Evolutionary conservation across 2,888 invertebrate species (phyloP), one percentile per base, ranked within the genome.

Genomic region (Caenorhabditis sp.): DNA sequence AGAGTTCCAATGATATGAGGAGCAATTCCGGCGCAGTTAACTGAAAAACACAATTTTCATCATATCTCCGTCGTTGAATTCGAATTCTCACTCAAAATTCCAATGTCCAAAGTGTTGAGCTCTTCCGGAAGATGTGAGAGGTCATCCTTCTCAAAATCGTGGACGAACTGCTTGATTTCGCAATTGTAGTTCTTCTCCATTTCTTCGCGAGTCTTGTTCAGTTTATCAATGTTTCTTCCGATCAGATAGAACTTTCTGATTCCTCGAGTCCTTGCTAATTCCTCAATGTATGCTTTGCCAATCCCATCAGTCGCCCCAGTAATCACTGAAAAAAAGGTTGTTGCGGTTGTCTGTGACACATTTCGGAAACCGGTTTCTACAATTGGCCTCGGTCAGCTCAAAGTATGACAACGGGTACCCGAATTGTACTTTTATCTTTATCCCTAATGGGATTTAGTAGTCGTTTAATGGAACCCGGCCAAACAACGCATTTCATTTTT

Each of bases 231-330:
- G 61, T 89, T 91, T 56, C 91, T 61, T 15, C 89, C 91, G 51
- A 91, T 86, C 55, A 91, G 70, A 67, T 78, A 90, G 61, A 90
- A 90, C 56, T 89, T 90, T 53, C 84, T 76, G 40, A 90, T 71
- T 4, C 90, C 90, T 56, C 90, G 62, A 5, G 86, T 74, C 40
- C 72, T 72, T n/a, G 88, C 88, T 24, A 91, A 68, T 56, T 91
- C 91, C 28, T 86, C 85, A 18, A 88, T 81, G 67, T 91, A 91
- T 6, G 91, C 90, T 28, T 83, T 80, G n/a, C 91, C 91, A 50
- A 91, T 91, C 13, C 91, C 91, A 78, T 91, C 91, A 3, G 91
- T 91, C 37, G 88, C 89, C 35, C 90, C 90, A 1, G 90, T 91
- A 8, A 89, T 85, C 26, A 90, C 90, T 76, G 32, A 44, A 72